Base-by-base conservation (phyloP, 2,797 vertebrate genomes). In the Liparis tanakae region DNA sequence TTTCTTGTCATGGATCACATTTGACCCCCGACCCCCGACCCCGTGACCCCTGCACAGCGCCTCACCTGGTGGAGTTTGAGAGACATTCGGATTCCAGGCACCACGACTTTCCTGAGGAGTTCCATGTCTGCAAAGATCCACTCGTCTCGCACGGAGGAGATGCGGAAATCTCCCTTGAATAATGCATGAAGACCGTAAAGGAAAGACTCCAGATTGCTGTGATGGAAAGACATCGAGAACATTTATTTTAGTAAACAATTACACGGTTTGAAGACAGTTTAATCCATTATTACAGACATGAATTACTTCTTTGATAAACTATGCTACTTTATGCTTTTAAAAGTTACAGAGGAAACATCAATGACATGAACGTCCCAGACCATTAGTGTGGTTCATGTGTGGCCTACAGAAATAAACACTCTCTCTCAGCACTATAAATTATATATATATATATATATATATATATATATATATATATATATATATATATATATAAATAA, bases 111-210 rank as follows among this genome's bases (percentile, higher is more conserved):
- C 90, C 96, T 96, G 79, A 99, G 94, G 65, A 99, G 93, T 77
- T 99, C 98, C 98, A 99, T 99, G 89, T 99, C 98, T n/a, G 98
- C 97, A 74, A 99, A 99, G 89, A 99, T 97, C 98, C 98, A 99
- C 87, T 99, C 98, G 7, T 99, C 98, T 81, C 97, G 93, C 63
- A 97, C 94, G 8, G 98, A 99, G 33, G 98, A 99, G 89, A 99
- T 99, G 78, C 98, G 97, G 87, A 99, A 99, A 88, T 99, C 98
- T 82, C 98, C 98, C 83, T 99, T 99, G 88, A 99, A 99, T 20
- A 99, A 93, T 59, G 98, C 98, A 79, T 99, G 98, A 14, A 99
- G 94, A 64, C 98, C 98, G 46, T 99, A 99, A 72, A 99, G 93
- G 90, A 99, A 99, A 7, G 98, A 99, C 92, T 99, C 98, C 91